Conservation (phyloP, 2,113 vertebrate genomes). For the Zootoca vivipara region DNA sequence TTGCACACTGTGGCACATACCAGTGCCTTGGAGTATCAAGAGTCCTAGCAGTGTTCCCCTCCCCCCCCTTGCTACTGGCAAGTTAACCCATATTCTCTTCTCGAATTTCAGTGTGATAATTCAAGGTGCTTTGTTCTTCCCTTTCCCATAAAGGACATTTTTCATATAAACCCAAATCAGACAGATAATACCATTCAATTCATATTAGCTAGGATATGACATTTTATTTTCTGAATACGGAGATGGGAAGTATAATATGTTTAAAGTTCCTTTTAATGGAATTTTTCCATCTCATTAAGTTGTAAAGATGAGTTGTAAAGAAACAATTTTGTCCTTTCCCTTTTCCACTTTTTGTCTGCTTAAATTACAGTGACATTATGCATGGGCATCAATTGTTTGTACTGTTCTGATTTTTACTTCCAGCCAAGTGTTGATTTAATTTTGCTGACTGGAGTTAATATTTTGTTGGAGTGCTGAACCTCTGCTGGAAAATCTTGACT, state of each 20-base stretch:
- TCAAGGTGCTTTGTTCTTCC: background rate
- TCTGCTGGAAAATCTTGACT: background rate
- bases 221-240: background rate
- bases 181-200: background rate
- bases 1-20: background rate
- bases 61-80: background rate
- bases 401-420: background rate
- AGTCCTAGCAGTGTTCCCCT: no score
- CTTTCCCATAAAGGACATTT: background rate
- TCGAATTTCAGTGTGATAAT: background rate
- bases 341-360: background rate
- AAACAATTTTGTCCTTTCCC: background rate
- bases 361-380: background rate
- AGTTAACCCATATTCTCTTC: background rate
- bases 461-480: background rate
- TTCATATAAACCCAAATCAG: background rate
- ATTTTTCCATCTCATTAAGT: conserved; percentile 5
- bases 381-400: background rate
- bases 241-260: background rate
- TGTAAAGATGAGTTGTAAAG: background rate
- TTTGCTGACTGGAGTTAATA: background rate
- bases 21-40: background rate
- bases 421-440: background rate
- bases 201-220: background rate
- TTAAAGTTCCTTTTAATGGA: background rate